phyloP scores from a whole-genome alignment of 2,888 invertebrate species.

The Danaus chrysippus region DNA sequence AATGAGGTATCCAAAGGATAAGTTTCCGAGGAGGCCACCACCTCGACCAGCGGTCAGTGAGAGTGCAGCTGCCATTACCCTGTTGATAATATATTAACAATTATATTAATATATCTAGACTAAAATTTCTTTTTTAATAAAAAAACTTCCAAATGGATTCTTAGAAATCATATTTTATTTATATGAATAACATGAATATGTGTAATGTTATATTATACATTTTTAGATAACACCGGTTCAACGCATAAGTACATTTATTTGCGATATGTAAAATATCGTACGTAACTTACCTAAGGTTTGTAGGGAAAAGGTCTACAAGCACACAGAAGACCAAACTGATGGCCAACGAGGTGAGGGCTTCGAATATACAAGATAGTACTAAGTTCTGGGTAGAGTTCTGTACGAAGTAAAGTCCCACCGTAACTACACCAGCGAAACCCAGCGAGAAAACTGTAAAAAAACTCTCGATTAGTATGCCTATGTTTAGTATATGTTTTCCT shows the following conservation, averaged over 20 bases:
- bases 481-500: no score
- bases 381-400: conserved; percentile 84
- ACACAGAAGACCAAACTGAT: conserved; percentile 90
- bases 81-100: conserved; percentile 43
- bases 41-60: conserved; percentile 88
- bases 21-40: conserved; percentile 86
- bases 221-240: neutral
- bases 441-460: conserved; percentile 83
- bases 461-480: neutral
- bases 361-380: conserved; percentile 87
- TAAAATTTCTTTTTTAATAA: neutral
- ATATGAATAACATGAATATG: neutral
- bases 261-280: neutral
- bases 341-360: conserved; percentile 87
- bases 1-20: conserved; percentile 88
- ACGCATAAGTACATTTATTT: neutral
- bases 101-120: no score
- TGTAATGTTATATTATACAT: neutral
- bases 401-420: conserved; percentile 87
- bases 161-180: no score
- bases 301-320: conserved; percentile 89
- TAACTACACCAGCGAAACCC: conserved; percentile 84
- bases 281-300: conserved; percentile 85
- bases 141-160: no score
- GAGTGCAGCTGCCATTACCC: conserved; percentile 90